Conservation (phyloP, 2,113 vertebrate species). For the Oenanthe oenanthe region DNA sequence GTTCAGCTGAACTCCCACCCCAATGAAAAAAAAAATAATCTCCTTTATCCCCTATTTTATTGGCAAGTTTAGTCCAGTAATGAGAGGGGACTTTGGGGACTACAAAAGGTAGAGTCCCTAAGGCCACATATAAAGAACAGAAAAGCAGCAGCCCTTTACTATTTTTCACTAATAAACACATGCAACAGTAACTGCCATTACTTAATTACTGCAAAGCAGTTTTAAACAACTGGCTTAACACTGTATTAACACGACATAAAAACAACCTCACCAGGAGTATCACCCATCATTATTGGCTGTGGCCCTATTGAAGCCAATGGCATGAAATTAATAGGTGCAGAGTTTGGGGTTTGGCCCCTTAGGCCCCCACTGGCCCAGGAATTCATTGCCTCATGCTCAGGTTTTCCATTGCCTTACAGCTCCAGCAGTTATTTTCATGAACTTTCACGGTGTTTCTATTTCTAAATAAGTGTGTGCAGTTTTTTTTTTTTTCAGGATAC, state of each 20-base stretch:
- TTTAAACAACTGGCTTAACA: constrained; percentile 70
- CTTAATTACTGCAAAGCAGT: constrained; percentile 65
- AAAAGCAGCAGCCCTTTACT: constrained; percentile 24
- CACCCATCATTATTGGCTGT: constrained; percentile 1
- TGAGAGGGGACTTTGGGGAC: constrained; percentile 27
- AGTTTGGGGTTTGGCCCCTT: constrained; percentile 1
- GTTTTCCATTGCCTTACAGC: constrained; percentile 43
- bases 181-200: constrained; percentile 35
- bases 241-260: constrained; percentile 66
- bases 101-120: constrained; percentile 44
- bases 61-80: constrained; percentile 7
- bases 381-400: constrained; percentile 46
- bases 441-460: not conserved
- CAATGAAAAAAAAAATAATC: not conserved
- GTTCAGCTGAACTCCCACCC: not conserved
- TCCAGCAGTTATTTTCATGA: not conserved
- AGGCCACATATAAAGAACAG: constrained; percentile 25
- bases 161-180: constrained; percentile 64
- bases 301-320: constrained; percentile 27
- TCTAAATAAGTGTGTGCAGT: not conserved
- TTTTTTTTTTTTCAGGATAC: not conserved
- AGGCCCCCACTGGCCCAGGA: not conserved
- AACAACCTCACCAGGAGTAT: constrained; percentile 33
- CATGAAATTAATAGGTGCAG: constrained; percentile 45
- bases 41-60: constrained; percentile 39